Evolutionary conservation across 2,797 vertebrate species (phyloP).

Genomic region (Moxostoma hubbsi): DNA sequence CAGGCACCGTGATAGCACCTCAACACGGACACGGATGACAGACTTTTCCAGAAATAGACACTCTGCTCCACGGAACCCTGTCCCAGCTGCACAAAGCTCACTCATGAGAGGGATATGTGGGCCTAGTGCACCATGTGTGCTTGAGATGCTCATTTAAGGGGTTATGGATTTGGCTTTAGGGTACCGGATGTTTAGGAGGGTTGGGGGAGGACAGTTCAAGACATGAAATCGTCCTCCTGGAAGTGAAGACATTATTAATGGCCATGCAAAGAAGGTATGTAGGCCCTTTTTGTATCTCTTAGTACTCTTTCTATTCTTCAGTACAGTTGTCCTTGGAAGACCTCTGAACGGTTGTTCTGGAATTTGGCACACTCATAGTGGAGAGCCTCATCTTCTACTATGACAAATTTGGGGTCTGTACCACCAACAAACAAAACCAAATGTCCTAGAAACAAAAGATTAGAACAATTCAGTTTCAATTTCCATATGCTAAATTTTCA

Average conservation of each 20-base stretch:
- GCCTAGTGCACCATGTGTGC: slow-evolving; percentile 61
- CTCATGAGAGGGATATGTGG: slow-evolving; percentile 51
- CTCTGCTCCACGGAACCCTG: slow-evolving; percentile 68
- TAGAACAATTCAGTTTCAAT: too few species aligned
- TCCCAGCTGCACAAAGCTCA: slow-evolving; percentile 72
- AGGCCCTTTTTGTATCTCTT: too few species aligned
- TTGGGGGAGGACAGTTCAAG: neutral
- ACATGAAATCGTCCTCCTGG: slow-evolving; percentile 27
- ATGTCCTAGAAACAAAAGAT: too few species aligned
- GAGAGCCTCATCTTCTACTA: too few species aligned
- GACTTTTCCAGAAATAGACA: slow-evolving; percentile 73
- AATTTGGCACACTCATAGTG: too few species aligned
- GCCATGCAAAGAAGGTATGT: neutral
- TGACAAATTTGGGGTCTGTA: too few species aligned
- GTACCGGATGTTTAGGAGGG: slow-evolving; percentile 60
- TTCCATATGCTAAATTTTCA: too few species aligned
- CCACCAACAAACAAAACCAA: too few species aligned
- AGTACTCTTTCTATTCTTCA: too few species aligned
- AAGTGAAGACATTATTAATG: slow-evolving; percentile 5
- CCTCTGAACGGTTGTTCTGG: too few species aligned
- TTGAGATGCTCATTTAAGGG: slow-evolving; percentile 63
- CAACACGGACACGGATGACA: slow-evolving; percentile 62
- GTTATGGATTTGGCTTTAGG: slow-evolving; percentile 68
- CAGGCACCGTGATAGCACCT: slow-evolving; percentile 71
- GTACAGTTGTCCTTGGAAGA: too few species aligned